phyloP scores from a whole-genome alignment of 2,113 vertebrate genomes.

The Nettapus auritus region DNA sequence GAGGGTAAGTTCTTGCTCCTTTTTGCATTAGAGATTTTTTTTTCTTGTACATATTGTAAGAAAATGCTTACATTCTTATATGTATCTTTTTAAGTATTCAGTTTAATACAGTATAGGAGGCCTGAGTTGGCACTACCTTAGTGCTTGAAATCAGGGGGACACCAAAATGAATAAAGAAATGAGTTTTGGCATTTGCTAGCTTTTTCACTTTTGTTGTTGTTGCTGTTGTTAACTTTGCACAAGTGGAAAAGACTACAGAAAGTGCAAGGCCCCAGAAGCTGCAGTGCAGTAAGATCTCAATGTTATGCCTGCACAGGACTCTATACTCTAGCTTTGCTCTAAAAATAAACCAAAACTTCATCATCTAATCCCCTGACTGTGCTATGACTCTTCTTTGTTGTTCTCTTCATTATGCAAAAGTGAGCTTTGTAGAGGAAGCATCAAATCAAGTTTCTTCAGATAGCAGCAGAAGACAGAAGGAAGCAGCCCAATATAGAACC shows the following conservation, averaged over 20 bases:
- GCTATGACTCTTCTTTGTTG: neutral
- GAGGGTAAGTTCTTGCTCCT: neutral
- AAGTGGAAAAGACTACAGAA: neutral
- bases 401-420: neutral
- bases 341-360: neutral
- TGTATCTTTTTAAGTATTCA: neutral
- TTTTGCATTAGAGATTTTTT: neutral
- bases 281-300: neutral
- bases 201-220: neutral
- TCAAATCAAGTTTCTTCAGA: neutral
- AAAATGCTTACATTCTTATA: neutral
- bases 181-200: neutral
- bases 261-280: neutral
- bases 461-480: neutral
- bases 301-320: neutral
- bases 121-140: neutral
- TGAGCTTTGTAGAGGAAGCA: neutral
- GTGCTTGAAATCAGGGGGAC: neutral
- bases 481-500: neutral
- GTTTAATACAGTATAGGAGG: neutral
- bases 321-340: neutral
- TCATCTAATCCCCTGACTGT: neutral
- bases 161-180: neutral
- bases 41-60: neutral
- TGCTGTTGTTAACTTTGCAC: neutral